A percentile compares a stretch with the other conserved stretches of the same genome.
These are phyloP conservation scores for Drosophila setifemur DNA, from an alignment of 1,140 invertebrate species.

Conservation along the genomic window DNA sequence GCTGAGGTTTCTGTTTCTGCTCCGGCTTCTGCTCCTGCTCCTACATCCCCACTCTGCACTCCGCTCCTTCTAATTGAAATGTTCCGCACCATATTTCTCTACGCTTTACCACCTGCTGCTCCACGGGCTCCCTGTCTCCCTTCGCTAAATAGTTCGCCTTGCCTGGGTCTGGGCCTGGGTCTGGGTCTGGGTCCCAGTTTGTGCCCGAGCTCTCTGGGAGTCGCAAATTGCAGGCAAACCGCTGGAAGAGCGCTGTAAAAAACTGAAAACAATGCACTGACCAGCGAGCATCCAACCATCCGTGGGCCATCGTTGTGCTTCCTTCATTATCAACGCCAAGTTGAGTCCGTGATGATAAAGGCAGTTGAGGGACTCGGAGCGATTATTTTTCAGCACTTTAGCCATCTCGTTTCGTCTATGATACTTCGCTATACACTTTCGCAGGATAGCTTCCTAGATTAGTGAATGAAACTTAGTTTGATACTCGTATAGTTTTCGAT, in stretches of 20 bases:
- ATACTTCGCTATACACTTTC: background rate
- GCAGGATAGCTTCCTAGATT: background rate
- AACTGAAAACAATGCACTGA: conserved; percentile 55
- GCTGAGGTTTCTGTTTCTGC: conserved; percentile 46
- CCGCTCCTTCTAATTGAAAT: conserved; percentile 74
- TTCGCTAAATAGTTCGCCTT: conserved; percentile 66
- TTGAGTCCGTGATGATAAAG: conserved; percentile 72
- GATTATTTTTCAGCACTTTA: conserved; percentile 64
- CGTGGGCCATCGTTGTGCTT: conserved; percentile 33
- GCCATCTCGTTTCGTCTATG: conserved; percentile 16
- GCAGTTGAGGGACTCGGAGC: conserved; percentile 61
- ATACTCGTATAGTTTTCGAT: no score
- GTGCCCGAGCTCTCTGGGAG: conserved; percentile 15
- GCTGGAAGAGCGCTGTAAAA: conserved; percentile 31
- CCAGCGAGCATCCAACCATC: conserved; percentile 39
- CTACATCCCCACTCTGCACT: no score
- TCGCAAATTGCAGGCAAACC: conserved; percentile 63
- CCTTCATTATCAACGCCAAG: conserved; percentile 74
- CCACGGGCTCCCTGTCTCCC: conserved; percentile 15
- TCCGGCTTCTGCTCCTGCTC: conserved; percentile 40
- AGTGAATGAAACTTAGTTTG: no score
- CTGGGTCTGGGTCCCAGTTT: background rate
- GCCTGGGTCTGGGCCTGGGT: conserved; percentile 4
- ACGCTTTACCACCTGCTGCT: conserved; percentile 78
- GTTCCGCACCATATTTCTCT: conserved; percentile 77